These are phyloP conservation scores for Halesus radiatus DNA, from an alignment of 1,140 invertebrate species.

Conservation along the genomic window DNA sequence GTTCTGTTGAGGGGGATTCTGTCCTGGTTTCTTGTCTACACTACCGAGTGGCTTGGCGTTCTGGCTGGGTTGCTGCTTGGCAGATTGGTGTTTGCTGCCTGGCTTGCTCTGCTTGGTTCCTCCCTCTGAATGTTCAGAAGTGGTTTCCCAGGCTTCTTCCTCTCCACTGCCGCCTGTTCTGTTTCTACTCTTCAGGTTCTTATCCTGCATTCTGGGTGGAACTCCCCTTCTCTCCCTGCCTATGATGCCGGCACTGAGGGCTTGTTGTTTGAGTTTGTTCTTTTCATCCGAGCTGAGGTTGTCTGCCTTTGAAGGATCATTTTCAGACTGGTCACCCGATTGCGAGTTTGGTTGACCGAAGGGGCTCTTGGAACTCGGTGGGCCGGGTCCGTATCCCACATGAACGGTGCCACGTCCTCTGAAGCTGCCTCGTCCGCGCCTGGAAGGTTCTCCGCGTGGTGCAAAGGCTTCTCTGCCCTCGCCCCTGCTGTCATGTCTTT, in stretches of 20 bases:
- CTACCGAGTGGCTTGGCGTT: neutral
- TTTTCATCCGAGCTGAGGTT: conserved; percentile 73
- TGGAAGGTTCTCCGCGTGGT: conserved; percentile 85
- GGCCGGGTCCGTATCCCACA: conserved; percentile 78
- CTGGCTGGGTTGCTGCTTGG: conserved; percentile 14
- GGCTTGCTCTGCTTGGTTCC: conserved; percentile 60
- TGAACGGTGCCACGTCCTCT: conserved; percentile 62
- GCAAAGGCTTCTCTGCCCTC: conserved; percentile 76
- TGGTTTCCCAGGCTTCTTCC: conserved; percentile 79
- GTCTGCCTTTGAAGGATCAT: conserved; percentile 65
- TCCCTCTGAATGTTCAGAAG: conserved; percentile 77
- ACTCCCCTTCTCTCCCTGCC: conserved; percentile 62
- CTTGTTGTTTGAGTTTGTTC: conserved; percentile 78
- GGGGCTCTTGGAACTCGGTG: conserved; percentile 81
- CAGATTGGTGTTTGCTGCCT: conserved; percentile 59
- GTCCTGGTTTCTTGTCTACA: conserved; percentile 48
- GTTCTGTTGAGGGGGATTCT: neutral
- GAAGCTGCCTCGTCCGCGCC: conserved; percentile 80
- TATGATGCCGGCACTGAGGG: conserved; percentile 76
- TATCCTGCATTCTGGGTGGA: conserved; percentile 60
- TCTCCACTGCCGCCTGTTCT: conserved; percentile 63
- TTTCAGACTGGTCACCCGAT: conserved; percentile 64
- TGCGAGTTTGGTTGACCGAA: conserved; percentile 75
- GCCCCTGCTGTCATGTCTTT: conserved; percentile 61
- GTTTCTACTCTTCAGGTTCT: conserved; percentile 53